phyloP scores from a whole-genome alignment of 2,113 vertebrate genomes.

The Oncorhynchus keta region DNA sequence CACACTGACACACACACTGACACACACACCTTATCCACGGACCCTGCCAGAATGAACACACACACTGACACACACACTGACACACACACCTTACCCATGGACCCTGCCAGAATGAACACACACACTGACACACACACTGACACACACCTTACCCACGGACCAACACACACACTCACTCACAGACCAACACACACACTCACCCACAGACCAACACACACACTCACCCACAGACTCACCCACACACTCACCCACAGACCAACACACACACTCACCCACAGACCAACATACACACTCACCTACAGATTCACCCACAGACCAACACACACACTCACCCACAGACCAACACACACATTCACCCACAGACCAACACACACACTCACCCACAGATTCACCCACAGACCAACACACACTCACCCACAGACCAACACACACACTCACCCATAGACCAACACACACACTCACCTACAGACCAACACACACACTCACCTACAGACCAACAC shows the following conservation, averaged over 20 bases:
- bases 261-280: neutral
- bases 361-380: neutral
- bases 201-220: neutral
- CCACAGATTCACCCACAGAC: neutral
- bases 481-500: neutral
- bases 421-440: neutral
- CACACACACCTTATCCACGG: neutral
- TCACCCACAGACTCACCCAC: neutral
- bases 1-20: neutral
- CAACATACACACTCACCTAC: neutral
- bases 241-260: neutral
- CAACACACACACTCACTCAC: neutral
- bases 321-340: neutral
- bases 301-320: neutral
- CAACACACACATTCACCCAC: neutral
- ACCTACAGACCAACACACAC: neutral
- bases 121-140: no score
- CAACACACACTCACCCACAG: neutral
- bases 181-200: neutral
- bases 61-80: accelerated
- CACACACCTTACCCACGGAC: neutral
- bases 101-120: no score
- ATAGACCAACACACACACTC: neutral
- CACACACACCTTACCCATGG: no score
- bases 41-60: no score